Percentiles rank a stretch among this genome's conserved stretches.
phyloP scores from a whole-genome alignment of 2,113 vertebrate species.

The Desmodus rotundus region DNA sequence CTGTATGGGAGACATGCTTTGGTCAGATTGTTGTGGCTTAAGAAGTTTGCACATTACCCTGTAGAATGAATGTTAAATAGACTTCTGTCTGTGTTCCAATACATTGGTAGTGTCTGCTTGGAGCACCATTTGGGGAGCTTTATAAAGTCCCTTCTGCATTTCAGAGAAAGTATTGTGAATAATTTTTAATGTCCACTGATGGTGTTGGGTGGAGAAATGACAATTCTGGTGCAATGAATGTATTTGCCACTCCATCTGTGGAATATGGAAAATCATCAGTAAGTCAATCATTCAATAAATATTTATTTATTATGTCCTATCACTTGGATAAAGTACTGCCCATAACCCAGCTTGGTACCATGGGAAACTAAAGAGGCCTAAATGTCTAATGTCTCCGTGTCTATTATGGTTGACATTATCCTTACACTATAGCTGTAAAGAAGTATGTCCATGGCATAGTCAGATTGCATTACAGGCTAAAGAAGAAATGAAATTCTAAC shows the following conservation, averaged over 20 bases:
- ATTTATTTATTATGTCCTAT: not conserved
- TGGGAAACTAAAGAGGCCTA: not conserved
- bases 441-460: not conserved
- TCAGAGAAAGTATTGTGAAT: not conserved
- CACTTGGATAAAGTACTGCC: not conserved
- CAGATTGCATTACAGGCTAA: not conserved
- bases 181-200: not conserved
- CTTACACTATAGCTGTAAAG: not conserved
- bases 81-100: not conserved
- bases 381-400: not conserved
- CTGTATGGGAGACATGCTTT: not conserved
- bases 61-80: not conserved
- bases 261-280: not conserved
- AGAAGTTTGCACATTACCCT: not conserved
- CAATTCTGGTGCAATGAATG: not conserved
- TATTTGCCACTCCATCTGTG: not conserved
- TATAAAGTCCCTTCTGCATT: not conserved
- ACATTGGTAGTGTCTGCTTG: not conserved
- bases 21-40: not conserved
- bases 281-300: not conserved
- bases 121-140: not conserved
- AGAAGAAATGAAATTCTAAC: conserved; percentile 4
- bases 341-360: not conserved
- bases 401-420: not conserved
- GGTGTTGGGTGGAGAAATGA: not conserved